Conservation (phyloP, 2,888 invertebrate species). For the Napeogenes inachia region DNA sequence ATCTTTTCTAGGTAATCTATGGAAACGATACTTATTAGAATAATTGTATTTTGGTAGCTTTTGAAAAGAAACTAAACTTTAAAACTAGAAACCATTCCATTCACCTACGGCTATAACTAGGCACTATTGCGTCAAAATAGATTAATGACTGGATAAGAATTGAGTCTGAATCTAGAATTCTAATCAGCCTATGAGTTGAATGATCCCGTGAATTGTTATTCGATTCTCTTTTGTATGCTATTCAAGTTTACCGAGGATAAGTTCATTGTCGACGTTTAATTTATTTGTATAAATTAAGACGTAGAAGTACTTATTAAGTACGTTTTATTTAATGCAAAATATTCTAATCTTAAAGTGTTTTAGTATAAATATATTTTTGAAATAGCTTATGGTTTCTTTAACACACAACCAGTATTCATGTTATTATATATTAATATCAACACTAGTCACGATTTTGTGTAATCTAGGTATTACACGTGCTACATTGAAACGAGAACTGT, state of each 20-base stretch:
- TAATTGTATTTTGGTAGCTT: too few relatives aligned
- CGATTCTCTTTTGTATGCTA: conserved; percentile 25
- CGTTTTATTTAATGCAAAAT: neutral
- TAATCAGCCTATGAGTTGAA: conserved; percentile 26
- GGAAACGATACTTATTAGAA: too few relatives aligned
- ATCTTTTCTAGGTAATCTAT: too few relatives aligned
- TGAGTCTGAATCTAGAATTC: conserved; percentile 15
- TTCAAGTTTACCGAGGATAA: conserved; percentile 5
- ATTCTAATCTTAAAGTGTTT: neutral
- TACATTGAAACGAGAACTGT: neutral
- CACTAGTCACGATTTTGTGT: conserved; percentile 5
- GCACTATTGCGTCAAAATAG: neutral
- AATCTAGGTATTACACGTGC: neutral
- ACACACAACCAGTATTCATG: neutral
- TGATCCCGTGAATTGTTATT: conserved; percentile 23
- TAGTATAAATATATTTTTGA: neutral
- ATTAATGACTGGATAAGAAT: conserved; percentile 10
- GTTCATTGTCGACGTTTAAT: conserved; percentile 1
- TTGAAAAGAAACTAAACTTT: too few relatives aligned
- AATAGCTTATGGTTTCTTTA: too few relatives aligned
- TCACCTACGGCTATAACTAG: too few relatives aligned
- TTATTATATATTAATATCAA: neutral
- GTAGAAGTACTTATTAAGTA: conserved; percentile 2
- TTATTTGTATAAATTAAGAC: neutral
- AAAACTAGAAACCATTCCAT: too few relatives aligned